phyloP scores from a whole-genome alignment of 1,140 invertebrate genomes.

The Sinella curviseta region DNA sequence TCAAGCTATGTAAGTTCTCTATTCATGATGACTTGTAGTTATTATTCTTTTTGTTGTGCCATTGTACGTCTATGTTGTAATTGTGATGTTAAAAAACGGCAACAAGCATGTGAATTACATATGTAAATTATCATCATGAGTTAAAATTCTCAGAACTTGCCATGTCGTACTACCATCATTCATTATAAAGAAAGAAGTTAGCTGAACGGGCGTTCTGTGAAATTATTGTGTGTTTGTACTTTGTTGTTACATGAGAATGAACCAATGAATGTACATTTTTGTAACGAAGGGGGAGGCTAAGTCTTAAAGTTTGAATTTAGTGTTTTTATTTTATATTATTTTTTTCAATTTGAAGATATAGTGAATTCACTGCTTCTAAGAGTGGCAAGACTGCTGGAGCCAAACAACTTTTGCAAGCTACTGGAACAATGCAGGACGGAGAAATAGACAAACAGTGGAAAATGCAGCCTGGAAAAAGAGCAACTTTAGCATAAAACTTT shows the following conservation, averaged over 20 bases:
- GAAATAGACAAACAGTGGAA: slow-evolving; percentile 11
- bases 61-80: neutral
- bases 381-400: neutral
- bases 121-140: neutral
- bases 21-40: neutral
- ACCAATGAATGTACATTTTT: too few relatives aligned
- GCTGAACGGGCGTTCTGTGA: too few relatives aligned
- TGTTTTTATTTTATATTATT: too few relatives aligned
- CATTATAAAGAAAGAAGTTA: neutral
- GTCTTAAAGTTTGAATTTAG: too few relatives aligned
- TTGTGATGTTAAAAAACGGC: neutral
- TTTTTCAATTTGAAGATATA: too few relatives aligned
- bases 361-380: too few relatives aligned
- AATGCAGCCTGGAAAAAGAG: slow-evolving; percentile 42
- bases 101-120: neutral
- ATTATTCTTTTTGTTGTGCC: neutral
- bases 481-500: slow-evolving; percentile 38
- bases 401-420: slow-evolving; percentile 9
- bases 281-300: too few relatives aligned
- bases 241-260: too few relatives aligned
- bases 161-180: neutral
- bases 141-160: neutral
- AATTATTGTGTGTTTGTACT: too few relatives aligned
- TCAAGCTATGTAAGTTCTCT: slow-evolving; percentile 26
- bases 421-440: slow-evolving; percentile 28